These are phyloP conservation scores for Pseudomyrmex flavicornis DNA, from an alignment of 1,140 invertebrate genomes.

Conservation along the genomic window DNA sequence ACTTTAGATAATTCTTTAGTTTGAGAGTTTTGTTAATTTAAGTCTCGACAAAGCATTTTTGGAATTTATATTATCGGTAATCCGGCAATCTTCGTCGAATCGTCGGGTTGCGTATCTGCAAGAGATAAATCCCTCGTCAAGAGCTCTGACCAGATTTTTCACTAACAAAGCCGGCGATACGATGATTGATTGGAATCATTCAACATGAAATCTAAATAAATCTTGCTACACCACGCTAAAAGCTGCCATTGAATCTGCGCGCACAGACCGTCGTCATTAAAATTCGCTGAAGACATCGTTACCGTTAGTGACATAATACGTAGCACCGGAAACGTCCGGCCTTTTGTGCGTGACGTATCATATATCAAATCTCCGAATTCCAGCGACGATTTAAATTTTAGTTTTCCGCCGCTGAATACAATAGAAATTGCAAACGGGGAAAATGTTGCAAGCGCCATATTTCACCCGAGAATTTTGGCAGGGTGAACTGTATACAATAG, in stretches of 20 bases:
- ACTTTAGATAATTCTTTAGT: background rate
- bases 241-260: constrained; percentile 14
- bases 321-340: background rate
- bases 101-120: constrained; percentile 12
- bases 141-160: constrained; percentile 20
- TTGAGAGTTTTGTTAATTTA: background rate
- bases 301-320: constrained; percentile 29
- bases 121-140: constrained; percentile 47
- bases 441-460: constrained; percentile 43
- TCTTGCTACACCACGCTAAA: background rate
- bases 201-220: constrained; percentile 47
- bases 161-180: constrained; percentile 39
- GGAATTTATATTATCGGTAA: background rate
- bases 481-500: constrained; percentile 6
- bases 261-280: constrained; percentile 23
- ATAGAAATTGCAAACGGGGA: constrained; percentile 26
- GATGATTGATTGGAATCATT: constrained; percentile 42
- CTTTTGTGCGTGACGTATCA: constrained; percentile 23
- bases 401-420: constrained; percentile 40
- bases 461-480: constrained; percentile 16
- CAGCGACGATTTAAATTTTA: constrained; percentile 27
- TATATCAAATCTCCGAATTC: constrained; percentile 37
- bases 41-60: background rate
- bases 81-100: background rate
- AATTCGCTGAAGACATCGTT: constrained; percentile 41